Conservation (phyloP, 2,888 invertebrate species). For the Listrodromus nycthemerus region DNA sequence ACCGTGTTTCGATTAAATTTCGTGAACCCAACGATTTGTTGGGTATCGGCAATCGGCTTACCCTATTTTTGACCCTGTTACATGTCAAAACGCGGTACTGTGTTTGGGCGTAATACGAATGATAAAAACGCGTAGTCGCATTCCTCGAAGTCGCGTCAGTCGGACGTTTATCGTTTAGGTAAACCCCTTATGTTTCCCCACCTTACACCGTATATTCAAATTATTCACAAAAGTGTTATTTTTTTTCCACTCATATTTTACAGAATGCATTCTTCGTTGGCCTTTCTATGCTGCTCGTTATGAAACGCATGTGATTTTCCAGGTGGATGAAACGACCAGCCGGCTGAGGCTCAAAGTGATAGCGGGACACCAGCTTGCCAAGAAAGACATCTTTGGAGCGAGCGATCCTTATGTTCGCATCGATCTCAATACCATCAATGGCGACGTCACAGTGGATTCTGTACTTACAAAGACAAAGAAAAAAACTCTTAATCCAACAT, state of each 20-base stretch:
- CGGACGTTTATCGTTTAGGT: background rate
- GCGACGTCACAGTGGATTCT: constrained; percentile 95
- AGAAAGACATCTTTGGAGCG: constrained; percentile 99
- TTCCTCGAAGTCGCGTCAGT: constrained; percentile 17
- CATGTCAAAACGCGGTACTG: constrained; percentile 28
- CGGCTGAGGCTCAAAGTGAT: constrained; percentile 94
- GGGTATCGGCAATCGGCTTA: background rate
- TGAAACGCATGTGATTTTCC: constrained; percentile 77
- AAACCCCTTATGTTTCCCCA: background rate
- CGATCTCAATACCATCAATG: constrained; percentile 93
- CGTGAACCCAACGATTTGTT: background rate
- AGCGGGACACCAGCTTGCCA: constrained; percentile 96
- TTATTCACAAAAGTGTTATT: background rate
- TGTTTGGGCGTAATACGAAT: constrained; percentile 15
- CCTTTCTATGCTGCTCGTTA: background rate
- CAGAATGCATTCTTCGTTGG: background rate
- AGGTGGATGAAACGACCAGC: constrained; percentile 93
- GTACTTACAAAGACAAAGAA: constrained; percentile 98
- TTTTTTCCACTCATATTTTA: background rate
- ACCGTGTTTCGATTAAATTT: background rate
- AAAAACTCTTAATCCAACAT: constrained; percentile 98
- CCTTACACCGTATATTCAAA: background rate
- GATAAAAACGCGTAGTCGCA: background rate
- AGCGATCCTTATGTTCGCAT: constrained; percentile 99
- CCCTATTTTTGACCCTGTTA: background rate